Base-by-base conservation (phyloP, 1,140 invertebrate species). In the Rhyzopertha dominica region DNA sequence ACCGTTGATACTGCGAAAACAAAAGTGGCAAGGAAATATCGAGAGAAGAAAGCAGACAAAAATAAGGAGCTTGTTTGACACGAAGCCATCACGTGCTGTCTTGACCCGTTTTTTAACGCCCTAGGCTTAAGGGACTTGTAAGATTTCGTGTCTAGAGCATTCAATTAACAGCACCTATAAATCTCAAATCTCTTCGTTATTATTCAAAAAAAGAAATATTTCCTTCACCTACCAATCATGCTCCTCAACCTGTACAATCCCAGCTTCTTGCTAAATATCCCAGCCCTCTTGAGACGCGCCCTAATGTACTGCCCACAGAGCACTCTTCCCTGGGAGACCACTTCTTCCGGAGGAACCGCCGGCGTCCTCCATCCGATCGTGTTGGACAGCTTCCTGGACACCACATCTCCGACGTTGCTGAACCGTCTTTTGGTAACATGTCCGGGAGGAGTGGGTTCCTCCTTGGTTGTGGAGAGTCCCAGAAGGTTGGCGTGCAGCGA, bases 321-420 rank as follows among this genome's bases (percentile, higher is more conserved):
- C 2, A 48, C 53, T 30, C 49, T 36, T 1, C 57, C 81, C 75
- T 71, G 80, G 64, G 3, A 72, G 2, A 79, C 72, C 1, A 78
- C 74, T 30, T 80, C 73, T 45, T 78, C 72, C 0, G 75, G 67
- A 5, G 77, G 74, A 22, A 72, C 62, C 4, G 69, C 64, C 2
- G 71, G 63, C 2, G 72, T 70, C 37, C 79, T 70, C 81, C 81
- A 84, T 5, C 81, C 80, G 25, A 83, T 81, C 0, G 80, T 81
- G n/a, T 77, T 75, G 12, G 81, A 84, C 16, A 85, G 63, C 55
- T 84, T 84, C 23, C 82, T 63, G 2, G 77, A 73, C 1, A 85
- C 80, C 1, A 75, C 81, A 59, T 82, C 81, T 52, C 81, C 77
- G 7, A 85, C 81, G 54, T 83, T 84, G 58, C 80, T 83, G 31